Conservation (phyloP, 1,140 invertebrate species). For the Orchestia grillus region DNA sequence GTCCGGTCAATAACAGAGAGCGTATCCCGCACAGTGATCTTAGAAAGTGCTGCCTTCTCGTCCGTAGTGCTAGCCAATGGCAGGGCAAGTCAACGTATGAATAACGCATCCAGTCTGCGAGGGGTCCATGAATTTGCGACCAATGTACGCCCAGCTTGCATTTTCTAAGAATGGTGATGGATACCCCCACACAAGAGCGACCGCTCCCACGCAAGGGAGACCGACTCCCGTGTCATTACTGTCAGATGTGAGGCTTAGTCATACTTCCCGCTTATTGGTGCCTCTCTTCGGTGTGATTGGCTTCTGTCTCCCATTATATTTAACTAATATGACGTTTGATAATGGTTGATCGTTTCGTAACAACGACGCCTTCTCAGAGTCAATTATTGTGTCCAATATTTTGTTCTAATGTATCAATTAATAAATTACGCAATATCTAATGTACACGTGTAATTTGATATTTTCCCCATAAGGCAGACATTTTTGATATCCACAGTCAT, state of each 20-base stretch:
- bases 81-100: not conserved
- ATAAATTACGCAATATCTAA: no score
- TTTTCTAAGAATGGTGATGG: slow-evolving; percentile 2
- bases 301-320: not conserved
- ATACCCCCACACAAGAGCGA: not conserved
- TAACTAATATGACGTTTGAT: not conserved
- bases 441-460: no score
- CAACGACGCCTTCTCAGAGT: no score
- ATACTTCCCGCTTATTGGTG: not conserved
- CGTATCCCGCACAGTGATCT: not conserved
- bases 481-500: no score
- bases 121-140: slow-evolving; percentile 21
- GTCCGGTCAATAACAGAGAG: not conserved
- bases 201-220: not conserved
- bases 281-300: not conserved
- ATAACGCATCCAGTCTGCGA: not conserved
- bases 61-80: not conserved
- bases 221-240: not conserved
- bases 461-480: no score
- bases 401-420: no score
- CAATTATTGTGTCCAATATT: no score
- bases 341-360: not conserved
- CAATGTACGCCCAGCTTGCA: slow-evolving; percentile 12
- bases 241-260: not conserved
- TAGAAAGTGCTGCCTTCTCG: not conserved